A percentile compares a stretch with the other conserved stretches of the same genome.
Evolutionary conservation across 2,888 invertebrate genomes (phyloP).

Genomic region (Lasiommata megera): DNA sequence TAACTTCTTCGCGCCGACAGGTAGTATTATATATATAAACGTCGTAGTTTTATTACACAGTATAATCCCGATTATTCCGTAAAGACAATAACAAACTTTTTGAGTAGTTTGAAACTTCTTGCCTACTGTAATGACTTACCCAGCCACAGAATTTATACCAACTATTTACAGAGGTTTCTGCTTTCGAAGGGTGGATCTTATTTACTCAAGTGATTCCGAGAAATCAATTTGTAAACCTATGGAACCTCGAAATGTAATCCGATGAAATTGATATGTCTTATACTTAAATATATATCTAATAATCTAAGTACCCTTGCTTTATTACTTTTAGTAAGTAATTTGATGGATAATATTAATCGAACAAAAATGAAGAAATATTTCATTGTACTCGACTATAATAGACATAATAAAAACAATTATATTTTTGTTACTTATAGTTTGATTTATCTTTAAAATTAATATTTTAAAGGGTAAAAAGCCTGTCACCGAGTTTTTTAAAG

Average conservation of each 20-base stretch:
- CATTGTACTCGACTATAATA: not conserved
- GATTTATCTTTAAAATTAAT: too few species aligned
- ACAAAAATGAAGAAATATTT: not conserved
- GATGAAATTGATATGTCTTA: not conserved
- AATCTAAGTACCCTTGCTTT: not conserved
- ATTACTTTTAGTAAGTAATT: not conserved
- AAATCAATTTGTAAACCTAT: slow-evolving; percentile 3
- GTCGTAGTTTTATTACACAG: too few species aligned
- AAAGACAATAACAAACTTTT: not conserved
- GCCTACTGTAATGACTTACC: not conserved
- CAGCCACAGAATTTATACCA: not conserved
- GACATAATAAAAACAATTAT: not conserved
- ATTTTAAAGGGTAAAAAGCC: too few species aligned
- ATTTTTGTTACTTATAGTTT: too few species aligned
- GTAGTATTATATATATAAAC: too few species aligned
- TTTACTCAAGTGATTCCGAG: not conserved
- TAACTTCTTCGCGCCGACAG: too few species aligned
- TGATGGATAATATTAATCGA: not conserved
- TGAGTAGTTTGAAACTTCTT: not conserved
- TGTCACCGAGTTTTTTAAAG: too few species aligned
- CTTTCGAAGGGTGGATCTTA: not conserved
- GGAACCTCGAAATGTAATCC: slow-evolving; percentile 1
- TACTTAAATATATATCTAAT: not conserved
- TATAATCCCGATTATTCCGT: too few species aligned
- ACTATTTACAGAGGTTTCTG: not conserved